Base-by-base conservation (phyloP, 2,797 vertebrate species). In the Chelonia mydas region DNA sequence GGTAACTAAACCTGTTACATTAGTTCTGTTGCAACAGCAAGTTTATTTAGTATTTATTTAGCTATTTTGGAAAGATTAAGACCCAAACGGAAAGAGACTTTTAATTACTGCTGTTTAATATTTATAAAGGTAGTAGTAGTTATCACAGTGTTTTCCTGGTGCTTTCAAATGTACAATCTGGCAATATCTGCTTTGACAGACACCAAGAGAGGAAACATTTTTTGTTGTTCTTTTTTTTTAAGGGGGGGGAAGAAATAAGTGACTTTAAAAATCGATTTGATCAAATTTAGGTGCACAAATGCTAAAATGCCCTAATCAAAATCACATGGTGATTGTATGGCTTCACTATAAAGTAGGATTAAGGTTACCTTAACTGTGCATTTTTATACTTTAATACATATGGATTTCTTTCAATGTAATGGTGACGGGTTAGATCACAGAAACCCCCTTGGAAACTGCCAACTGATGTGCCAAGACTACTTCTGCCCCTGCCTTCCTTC, bases 271-370 rank as follows among this genome's bases (percentile, higher is more conserved):
- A 72, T 76, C 31, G 0, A 45, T 65, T 3, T 3, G 81, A 31
- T 87, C 81, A 91, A 84, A 89, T 84, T 12, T 93, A 51, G 80
- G 90, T 65, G 85, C 61, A n/a, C 12, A 91, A 59, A 11, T 85
- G 77, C 2, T 2, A 90, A 55, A 33, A 72, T 87, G 6, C 57
- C 31, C 83, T 23, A 54, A 13, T 86, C 7, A 87, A 8, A 47
- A 2, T 51, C 13, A 37, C 55, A 6, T n/a, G 87, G 15, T 82
- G 93, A 55, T 41, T 90, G 15, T 2, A 27, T 57, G 80, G 15
- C 54, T 28, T 81, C 80, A 7, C 6, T 91, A 5, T 37, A 27
- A 45, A 33, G 85, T 1, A 74, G 47, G 33, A 74, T 82, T 89
- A 83, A 82, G 90, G 82, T 4, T 0, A 9, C 91, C 93, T 91